Evolutionary conservation across 2,113 vertebrate species (phyloP).

Genomic region (Ceyx melanurus): DNA sequence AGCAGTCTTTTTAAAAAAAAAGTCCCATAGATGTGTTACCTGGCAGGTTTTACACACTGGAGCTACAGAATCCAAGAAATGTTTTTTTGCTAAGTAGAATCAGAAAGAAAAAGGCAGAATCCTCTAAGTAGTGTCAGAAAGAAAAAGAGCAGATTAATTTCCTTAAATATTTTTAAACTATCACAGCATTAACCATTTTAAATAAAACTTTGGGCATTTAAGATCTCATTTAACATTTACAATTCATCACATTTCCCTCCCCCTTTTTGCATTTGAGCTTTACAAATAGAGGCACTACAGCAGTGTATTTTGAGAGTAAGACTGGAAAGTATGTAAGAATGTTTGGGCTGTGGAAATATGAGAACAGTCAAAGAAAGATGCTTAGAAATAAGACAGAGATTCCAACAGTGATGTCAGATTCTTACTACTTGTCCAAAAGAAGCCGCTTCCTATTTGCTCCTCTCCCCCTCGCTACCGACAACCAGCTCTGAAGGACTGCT

Average conservation of each 20-base stretch:
- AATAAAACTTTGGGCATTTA: background rate
- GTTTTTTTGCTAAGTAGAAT: background rate
- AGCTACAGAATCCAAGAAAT: background rate
- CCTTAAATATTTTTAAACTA: background rate
- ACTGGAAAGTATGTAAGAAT: slow-evolving; percentile 41
- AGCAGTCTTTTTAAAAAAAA: background rate
- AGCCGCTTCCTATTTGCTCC: background rate
- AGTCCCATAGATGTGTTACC: background rate
- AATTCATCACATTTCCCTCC: background rate
- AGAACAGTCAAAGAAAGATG: slow-evolving; percentile 29
- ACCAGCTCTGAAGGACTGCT: background rate
- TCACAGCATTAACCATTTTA: background rate
- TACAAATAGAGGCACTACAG: background rate
- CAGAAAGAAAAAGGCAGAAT: background rate
- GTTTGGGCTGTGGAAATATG: background rate
- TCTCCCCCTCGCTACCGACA: background rate
- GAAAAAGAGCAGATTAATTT: accelerated
- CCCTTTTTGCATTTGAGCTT: background rate
- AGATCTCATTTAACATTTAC: background rate
- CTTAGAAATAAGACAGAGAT: slow-evolving; percentile 33
- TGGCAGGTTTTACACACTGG: background rate
- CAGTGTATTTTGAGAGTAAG: slow-evolving; percentile 10
- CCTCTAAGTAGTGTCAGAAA: background rate
- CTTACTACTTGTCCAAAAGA: slow-evolving; percentile 39
- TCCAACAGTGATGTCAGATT: slow-evolving; percentile 42